Evolutionary conservation across 1,140 invertebrate genomes (phyloP).

Genomic region (Zelostemma sp.): DNA sequence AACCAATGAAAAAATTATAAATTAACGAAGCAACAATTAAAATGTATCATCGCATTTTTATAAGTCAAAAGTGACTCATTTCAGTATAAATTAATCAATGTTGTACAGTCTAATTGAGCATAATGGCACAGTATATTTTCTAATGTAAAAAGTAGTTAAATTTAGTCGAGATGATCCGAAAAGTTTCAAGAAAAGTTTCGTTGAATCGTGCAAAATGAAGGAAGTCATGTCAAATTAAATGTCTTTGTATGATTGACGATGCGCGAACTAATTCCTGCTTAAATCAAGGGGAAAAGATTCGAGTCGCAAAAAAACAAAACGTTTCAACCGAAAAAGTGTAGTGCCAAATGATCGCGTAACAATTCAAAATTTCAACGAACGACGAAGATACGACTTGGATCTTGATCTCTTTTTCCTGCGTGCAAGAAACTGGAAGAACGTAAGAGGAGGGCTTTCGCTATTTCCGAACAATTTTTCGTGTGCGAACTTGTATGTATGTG

Average conservation of each 20-base stretch:
- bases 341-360: background rate
- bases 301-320: background rate
- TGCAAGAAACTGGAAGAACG: background rate
- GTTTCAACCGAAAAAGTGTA: background rate
- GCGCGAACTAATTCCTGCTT: background rate
- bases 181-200: constrained; percentile 56
- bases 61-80: no score
- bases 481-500: constrained; percentile 7
- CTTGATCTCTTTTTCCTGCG: background rate
- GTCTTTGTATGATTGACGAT: constrained; percentile 7
- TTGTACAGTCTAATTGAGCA: background rate
- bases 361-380: background rate
- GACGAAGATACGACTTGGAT: background rate
- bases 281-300: constrained; percentile 1
- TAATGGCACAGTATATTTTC: constrained; percentile 24
- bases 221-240: constrained; percentile 4
- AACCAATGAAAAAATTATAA: background rate
- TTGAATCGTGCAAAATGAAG: constrained; percentile 26
- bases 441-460: background rate
- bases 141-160: constrained; percentile 19
- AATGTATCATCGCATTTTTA: no score
- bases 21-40: background rate
- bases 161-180: constrained; percentile 38
- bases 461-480: constrained; percentile 1
- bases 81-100: background rate